Conservation (phyloP, 2,888 invertebrate genomes). For the Drosophila melanosoma region DNA sequence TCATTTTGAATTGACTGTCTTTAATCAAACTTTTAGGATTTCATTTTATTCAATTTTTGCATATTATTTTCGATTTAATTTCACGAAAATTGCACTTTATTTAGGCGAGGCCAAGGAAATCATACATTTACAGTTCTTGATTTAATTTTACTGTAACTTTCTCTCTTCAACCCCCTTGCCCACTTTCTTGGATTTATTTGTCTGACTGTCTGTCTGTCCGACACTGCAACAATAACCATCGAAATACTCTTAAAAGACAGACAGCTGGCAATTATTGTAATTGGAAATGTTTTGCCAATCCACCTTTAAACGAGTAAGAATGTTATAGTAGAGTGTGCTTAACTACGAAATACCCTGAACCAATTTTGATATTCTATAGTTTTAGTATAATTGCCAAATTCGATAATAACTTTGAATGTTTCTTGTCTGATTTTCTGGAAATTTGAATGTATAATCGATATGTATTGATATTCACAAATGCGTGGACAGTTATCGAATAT, state of each 20-base stretch:
- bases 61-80: constrained; percentile 53
- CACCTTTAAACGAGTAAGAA: background rate
- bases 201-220: constrained; percentile 26
- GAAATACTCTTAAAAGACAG: constrained; percentile 11
- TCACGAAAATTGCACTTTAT: constrained; percentile 18
- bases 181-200: background rate
- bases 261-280: constrained; percentile 22
- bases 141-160: constrained; percentile 29
- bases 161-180: background rate
- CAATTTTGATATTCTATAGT: background rate
- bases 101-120: too few relatives aligned
- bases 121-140: constrained; percentile 41
- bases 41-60: constrained; percentile 67
- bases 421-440: background rate
- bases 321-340: background rate
- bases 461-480: background rate
- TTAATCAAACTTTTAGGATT: constrained; percentile 36
- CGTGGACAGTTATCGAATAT: background rate
- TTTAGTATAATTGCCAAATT: background rate
- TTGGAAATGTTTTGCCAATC: constrained; percentile 22
- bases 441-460: background rate
- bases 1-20: background rate
- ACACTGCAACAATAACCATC: constrained; percentile 48
- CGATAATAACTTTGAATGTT: background rate
- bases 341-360: background rate